Evolutionary conservation across 2,888 invertebrate genomes (phyloP).

Genomic region (Amorpha juglandis): DNA sequence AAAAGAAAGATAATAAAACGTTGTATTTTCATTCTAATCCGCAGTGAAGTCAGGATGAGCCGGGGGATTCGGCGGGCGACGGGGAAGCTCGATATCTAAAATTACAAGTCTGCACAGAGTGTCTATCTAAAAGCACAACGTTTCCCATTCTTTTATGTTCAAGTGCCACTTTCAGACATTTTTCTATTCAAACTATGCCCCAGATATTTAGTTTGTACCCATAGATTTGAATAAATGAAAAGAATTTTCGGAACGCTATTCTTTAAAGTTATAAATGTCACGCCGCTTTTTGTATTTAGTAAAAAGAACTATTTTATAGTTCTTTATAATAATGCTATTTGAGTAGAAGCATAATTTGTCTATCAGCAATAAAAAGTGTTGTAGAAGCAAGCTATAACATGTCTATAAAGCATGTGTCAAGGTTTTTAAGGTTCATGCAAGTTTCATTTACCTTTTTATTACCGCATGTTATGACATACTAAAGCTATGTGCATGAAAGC

Average conservation of each 20-base stretch:
- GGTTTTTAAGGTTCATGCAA: constrained; percentile 23
- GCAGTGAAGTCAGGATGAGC: constrained; percentile 62
- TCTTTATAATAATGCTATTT: not conserved
- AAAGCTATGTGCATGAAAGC: constrained; percentile 56
- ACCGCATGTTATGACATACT: constrained; percentile 46
- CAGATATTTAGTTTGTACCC: constrained; percentile 53
- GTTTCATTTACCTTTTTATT: constrained; percentile 19
- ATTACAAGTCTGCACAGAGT: constrained; percentile 79
- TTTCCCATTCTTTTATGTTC: constrained; percentile 75
- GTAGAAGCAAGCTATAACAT: constrained; percentile 16
- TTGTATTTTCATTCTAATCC: constrained; percentile 82
- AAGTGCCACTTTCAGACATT: constrained; percentile 77
- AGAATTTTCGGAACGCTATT: constrained; percentile 36
- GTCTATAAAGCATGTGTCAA: constrained; percentile 11
- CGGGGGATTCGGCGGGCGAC: constrained; percentile 57
- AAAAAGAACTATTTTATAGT: not conserved
- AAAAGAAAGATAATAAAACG: constrained; percentile 79
- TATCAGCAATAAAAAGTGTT: constrained; percentile 1
- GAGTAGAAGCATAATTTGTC: not conserved
- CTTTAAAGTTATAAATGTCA: constrained; percentile 2
- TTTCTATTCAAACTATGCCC: constrained; percentile 72
- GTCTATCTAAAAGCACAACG: constrained; percentile 74
- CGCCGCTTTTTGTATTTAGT: not conserved
- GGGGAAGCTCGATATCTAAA: constrained; percentile 78
- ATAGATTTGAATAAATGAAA: constrained; percentile 49